Percentiles rank a stretch among this genome's conserved stretches.
phyloP scores from a whole-genome alignment of 2,113 vertebrate genomes.

The Cyprinus carpio region DNA sequence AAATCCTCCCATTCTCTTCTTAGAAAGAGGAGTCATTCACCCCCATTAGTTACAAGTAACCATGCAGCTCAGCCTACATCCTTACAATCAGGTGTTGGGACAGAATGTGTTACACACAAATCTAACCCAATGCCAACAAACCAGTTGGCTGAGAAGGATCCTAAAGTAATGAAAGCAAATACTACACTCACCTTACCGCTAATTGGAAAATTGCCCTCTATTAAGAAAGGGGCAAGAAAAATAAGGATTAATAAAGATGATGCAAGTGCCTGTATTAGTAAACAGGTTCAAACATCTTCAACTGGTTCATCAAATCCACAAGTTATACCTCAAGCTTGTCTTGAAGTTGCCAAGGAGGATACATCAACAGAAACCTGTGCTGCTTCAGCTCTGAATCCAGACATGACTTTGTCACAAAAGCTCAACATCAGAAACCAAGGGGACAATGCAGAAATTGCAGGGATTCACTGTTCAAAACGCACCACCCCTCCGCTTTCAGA shows the following conservation, averaged over 20 bases:
- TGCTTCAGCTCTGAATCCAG: constrained; percentile 14
- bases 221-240: constrained; percentile 68
- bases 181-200: constrained; percentile 69
- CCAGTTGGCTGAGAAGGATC: constrained; percentile 30
- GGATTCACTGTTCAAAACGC: constrained; percentile 67
- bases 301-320: constrained; percentile 22
- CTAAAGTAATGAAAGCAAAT: constrained; percentile 56
- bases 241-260: constrained; percentile 44
- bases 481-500: constrained; percentile 75
- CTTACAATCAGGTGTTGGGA: constrained; percentile 11
- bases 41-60: constrained; percentile 24
- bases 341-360: background rate
- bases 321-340: constrained; percentile 7
- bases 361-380: background rate
- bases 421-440: constrained; percentile 69
- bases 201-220: constrained; percentile 76
- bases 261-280: constrained; percentile 4
- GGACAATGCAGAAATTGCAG: constrained; percentile 68
- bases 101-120: constrained; percentile 13
- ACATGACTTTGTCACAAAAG: constrained; percentile 64
- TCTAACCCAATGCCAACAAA: constrained; percentile 41
- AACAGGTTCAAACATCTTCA: constrained; percentile 7
- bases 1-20: constrained; percentile 34
- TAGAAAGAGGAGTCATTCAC: constrained; percentile 52
- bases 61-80: constrained; percentile 2